Evolutionary conservation across 2,797 vertebrate genomes (phyloP).

Genomic region (Gymnoscopelus microlampas): DNA sequence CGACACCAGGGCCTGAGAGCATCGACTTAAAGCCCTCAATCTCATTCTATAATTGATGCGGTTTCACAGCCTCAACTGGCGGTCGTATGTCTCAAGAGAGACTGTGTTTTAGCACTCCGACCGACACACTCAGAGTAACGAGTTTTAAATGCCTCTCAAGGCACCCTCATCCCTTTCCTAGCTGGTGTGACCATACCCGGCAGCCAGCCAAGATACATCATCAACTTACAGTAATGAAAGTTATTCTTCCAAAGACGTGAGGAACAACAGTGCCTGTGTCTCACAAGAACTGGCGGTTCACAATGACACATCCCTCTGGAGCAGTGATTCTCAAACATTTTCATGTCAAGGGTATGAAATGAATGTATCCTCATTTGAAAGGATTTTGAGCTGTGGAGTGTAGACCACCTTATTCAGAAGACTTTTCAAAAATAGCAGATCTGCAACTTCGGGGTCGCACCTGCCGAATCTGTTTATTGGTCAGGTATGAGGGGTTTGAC

Average conservation of each 20-base stretch:
- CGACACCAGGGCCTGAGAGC: not conserved
- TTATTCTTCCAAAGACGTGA: slow-evolving; percentile 12
- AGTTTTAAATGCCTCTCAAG: slow-evolving; percentile 22
- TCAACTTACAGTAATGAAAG: slow-evolving; percentile 21
- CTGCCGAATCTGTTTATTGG: no score
- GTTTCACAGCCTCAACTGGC: slow-evolving; percentile 2
- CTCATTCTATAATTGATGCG: not conserved
- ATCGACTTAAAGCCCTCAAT: not conserved
- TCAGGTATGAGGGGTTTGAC: no score
- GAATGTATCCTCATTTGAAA: no score
- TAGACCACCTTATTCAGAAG: no score
- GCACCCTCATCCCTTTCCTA: slow-evolving; percentile 20
- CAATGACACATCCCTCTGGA: slow-evolving; percentile 36
- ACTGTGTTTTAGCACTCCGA: not conserved
- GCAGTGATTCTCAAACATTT: not conserved
- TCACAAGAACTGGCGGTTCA: slow-evolving; percentile 7
- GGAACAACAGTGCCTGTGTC: slow-evolving; percentile 37
- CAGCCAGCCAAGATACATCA: slow-evolving; percentile 31
- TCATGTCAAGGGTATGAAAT: no score
- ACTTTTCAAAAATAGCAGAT: no score
- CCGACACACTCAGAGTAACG: not conserved
- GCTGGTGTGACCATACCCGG: slow-evolving; percentile 27
- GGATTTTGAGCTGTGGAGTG: no score
- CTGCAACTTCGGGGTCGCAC: no score
- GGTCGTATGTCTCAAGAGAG: slow-evolving; percentile 9